These are phyloP conservation scores for Labia minor DNA, from an alignment of 2,888 invertebrate genomes.

Conservation along the genomic window DNA sequence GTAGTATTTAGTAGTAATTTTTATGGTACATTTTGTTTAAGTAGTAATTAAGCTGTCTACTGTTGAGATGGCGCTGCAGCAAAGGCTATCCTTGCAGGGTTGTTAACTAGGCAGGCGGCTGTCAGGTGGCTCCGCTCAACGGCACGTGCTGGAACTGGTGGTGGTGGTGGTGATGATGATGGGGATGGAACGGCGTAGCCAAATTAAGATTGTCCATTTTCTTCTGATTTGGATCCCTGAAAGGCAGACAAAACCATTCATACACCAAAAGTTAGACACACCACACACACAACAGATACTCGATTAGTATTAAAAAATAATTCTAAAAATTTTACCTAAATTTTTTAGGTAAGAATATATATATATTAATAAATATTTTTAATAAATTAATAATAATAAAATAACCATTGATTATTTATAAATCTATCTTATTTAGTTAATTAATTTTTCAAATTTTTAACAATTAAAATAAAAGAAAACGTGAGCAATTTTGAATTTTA, in stretches of 20 bases:
- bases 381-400: too few species aligned
- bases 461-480: too few species aligned
- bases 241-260: conserved; percentile 28
- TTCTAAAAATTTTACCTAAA: not conserved
- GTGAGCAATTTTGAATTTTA: too few species aligned
- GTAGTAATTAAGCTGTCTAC: not conserved
- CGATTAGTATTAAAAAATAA: not conserved
- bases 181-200: conserved; percentile 56
- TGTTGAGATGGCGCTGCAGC: not conserved
- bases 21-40: not conserved
- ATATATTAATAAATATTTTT: too few species aligned
- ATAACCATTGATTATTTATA: too few species aligned
- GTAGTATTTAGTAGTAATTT: not conserved
- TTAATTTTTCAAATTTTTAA: too few species aligned
- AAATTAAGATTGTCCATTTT: conserved; percentile 78
- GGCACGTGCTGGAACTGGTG: not conserved
- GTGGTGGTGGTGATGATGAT: conserved; percentile 49
- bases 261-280: not conserved
- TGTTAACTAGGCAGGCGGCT: not conserved
- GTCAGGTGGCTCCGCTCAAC: conserved; percentile 13
- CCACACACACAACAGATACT: not conserved
- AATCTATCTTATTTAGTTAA: too few species aligned
- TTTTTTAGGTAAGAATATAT: too few species aligned
- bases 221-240: conserved; percentile 76
- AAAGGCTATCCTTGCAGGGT: conserved; percentile 15